A percentile compares a stretch with the other conserved stretches of the same genome.
These are phyloP conservation scores for Beroe ovata DNA, from an alignment of 37 sponge, comb jelly and placozoan species.

Conservation along the genomic window DNA sequence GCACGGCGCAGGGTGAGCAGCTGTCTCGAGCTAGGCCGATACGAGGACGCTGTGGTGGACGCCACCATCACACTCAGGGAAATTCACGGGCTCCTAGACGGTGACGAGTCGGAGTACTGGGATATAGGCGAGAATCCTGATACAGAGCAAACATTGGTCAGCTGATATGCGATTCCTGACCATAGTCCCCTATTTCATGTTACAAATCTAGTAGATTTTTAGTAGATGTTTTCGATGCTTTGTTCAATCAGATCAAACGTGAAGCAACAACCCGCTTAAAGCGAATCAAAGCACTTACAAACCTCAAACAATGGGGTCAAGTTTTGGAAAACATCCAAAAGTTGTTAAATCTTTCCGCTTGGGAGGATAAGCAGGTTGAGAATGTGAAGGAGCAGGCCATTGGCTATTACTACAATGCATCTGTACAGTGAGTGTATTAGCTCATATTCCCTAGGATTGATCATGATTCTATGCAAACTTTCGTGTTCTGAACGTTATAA, in stretches of 20 bases:
- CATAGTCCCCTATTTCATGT: no score
- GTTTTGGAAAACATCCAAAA: constrained; percentile 1
- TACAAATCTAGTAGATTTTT: no score
- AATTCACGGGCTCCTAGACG: neutral
- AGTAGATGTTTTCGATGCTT: no score
- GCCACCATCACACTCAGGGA: constrained; percentile 19
- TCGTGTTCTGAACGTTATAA: no score
- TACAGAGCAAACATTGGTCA: neutral
- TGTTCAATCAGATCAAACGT: no score
- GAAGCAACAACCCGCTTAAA: neutral
- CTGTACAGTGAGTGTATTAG: neutral
- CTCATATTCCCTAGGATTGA: no score
- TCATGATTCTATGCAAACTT: neutral
- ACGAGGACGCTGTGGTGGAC: constrained; percentile 35
- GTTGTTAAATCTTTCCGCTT: neutral
- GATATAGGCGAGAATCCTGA: neutral
- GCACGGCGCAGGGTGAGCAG: constrained; percentile 28
- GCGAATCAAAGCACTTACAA: constrained; percentile 3
- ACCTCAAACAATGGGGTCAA: constrained; percentile 37
- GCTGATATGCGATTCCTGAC: no score
- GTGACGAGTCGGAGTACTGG: neutral
- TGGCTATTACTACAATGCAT: constrained; percentile 10
- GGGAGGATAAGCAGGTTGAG: neutral
- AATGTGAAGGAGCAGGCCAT: neutral
- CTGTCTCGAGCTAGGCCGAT: neutral